Conservation (phyloP, 2,888 invertebrate species). For the Digitonthophagus gazella region DNA sequence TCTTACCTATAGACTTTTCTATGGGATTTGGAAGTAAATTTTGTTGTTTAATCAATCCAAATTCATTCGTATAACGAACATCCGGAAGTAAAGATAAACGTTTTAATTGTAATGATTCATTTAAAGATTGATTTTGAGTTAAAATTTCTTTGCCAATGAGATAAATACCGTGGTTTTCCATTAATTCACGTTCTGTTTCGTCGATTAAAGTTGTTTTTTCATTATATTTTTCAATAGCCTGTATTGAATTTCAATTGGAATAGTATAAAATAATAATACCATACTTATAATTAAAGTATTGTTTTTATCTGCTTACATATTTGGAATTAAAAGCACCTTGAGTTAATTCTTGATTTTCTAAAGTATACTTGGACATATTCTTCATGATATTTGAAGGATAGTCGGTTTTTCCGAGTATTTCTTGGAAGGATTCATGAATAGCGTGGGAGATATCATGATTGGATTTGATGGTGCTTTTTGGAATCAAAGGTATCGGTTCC, state of each 20-base stretch:
- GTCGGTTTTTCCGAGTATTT: conserved; percentile 35
- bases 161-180: conserved; percentile 39
- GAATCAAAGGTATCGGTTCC: conserved; percentile 39
- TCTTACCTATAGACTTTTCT: conserved; percentile 40
- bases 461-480: conserved; percentile 32
- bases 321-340: neutral
- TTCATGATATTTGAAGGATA: conserved; percentile 40
- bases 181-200: conserved; percentile 38
- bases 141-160: conserved; percentile 37
- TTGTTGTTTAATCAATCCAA: conserved; percentile 39
- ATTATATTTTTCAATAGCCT: conserved; percentile 32
- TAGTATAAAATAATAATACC: too few relatives aligned
- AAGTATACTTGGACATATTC: conserved; percentile 38
- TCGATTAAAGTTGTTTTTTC: conserved; percentile 33
- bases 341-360: conserved; percentile 17
- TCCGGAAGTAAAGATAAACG: conserved; percentile 35
- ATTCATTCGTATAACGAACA: conserved; percentile 26
- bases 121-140: conserved; percentile 31
- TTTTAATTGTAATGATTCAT: conserved; percentile 39
- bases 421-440: conserved; percentile 43
- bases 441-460: conserved; percentile 40
- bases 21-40: conserved; percentile 41
- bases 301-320: neutral
- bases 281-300: neutral
- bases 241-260: too few relatives aligned